Base-by-base conservation (phyloP, 2,113 vertebrate species). In the Hemicordylus capensis region DNA sequence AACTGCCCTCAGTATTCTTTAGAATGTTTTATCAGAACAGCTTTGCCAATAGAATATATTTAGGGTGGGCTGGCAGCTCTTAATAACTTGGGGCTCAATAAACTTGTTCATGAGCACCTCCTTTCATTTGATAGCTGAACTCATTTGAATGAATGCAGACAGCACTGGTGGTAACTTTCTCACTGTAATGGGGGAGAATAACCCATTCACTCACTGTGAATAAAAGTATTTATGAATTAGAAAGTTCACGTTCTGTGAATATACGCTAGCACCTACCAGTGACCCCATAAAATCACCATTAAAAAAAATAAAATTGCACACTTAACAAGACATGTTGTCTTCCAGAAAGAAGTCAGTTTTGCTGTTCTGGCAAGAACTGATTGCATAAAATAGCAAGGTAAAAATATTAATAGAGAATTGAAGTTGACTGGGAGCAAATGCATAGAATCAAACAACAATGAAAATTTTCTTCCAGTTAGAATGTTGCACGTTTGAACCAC, bases 161-260 rank as follows among this genome's bases (percentile, higher is more conserved):
- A 31, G 26, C 51, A 37, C 11, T 54, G 1, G 37, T 1, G 42
- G 26, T 46, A 24, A 34, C n/a, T n/a, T n/a, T 64, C 6, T 54
- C 6, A 15, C 15, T n/a, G 8, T 76, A 54, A 19, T 76, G 15
- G 74, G 39, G 42, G 31, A 26, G 48, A 63, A n/a, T 63, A 0
- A 1, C 59, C 61, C 37, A 20, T 31, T 0, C 0, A 24, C 72
- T 17, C 44, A 48, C 44, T 74, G 63, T 48, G 76, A 66, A 39
- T 86, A 63, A 46, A 76, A 54, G 74, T 83, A 61, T 51, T 80
- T 76, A 56, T 61, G 74, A 86, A 73, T 85, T 14, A 83, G 74
- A 67, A 51, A 58, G 46, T 77, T 92, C 1, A 0, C 37, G 76
- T 82, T 82, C 78, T 79, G 67, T 72, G 73, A 84, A 54, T 81